Base-by-base conservation (phyloP, 2,797 vertebrate genomes). In the Anguilla obscura region DNA sequence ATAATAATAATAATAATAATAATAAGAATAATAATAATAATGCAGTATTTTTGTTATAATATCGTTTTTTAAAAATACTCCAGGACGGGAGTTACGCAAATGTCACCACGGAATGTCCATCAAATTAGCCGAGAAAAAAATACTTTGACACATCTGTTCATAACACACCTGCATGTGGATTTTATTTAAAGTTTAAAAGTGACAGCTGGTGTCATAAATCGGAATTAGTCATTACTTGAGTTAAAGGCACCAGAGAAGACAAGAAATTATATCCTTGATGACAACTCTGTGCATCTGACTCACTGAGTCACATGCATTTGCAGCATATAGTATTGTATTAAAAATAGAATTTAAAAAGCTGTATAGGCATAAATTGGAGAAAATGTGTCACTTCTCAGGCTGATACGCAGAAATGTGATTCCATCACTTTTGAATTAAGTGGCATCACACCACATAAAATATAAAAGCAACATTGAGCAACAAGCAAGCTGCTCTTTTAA, bases 311-410 rank as follows among this genome's bases (percentile, higher is more conserved):
- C 21, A n/a, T 52, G 52, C 80, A n/a, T 45, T 24, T 3, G 45
- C 48, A 83, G 45, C 16, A 83, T 50, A 83, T 48, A 24, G n/a
- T 48, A 83, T 50, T 24, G 24, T 52, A 45, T 50, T 52, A 83
- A 83, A 74, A 74, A 74, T 74, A 74, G 30, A 36, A 74, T 74
- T 74, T 30, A 36, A 74, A 83, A 83, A 27, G 80, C 80, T n/a
- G 45, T 83, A 21, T 52, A 8, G 80, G 80, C 80, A 83, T 45
- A 36, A 80, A n/a, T 45, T 5, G 27, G 27, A 82, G 27, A 79
- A 82, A 52, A n/a, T 48, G 21, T 50, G 12, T 83, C 45, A 50
- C 21, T n/a, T 83, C 33, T 36, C 69, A 74, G 27, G 21, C 10
- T 83, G 80, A 48, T 83, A 52, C 40, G 52, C 45, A 82, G 14